A percentile compares a stretch with the other conserved stretches of the same genome.
phyloP scores from a whole-genome alignment of 2,888 invertebrate species.

The Synergus itoensis region DNA sequence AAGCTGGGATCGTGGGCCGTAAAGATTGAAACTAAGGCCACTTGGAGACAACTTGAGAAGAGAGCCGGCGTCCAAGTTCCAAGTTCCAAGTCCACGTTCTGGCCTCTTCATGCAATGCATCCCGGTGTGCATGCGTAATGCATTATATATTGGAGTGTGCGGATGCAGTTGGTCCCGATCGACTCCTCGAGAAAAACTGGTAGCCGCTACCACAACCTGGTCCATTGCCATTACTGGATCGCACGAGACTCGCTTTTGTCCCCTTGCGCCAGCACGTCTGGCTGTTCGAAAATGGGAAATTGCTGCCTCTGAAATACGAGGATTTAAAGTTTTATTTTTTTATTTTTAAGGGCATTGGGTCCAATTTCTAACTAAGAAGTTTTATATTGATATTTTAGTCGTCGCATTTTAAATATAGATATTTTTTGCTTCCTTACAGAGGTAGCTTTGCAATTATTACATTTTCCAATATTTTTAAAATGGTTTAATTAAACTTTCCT shows the following conservation, averaged over 20 bases:
- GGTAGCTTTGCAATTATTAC: too few relatives aligned
- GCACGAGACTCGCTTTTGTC: conserved; percentile 42
- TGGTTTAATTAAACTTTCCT: too few relatives aligned
- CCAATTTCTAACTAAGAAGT: too few relatives aligned
- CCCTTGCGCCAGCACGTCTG: conserved; percentile 9
- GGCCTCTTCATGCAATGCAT: conserved; percentile 28
- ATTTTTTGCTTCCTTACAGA: too few relatives aligned
- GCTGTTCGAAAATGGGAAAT: conserved; percentile 23
- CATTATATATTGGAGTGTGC: conserved; percentile 55
- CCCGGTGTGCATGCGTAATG: conserved; percentile 64
- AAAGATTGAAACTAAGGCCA: conserved; percentile 38
- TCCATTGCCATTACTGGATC: conserved; percentile 35
- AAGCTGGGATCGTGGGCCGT: not conserved
- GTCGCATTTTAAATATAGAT: too few relatives aligned
- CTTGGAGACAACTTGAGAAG: conserved; percentile 37
- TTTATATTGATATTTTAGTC: too few relatives aligned
- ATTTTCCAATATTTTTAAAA: too few relatives aligned
- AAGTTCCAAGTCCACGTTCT: conserved; percentile 8
- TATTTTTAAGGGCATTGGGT: too few relatives aligned
- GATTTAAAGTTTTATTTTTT: not conserved
- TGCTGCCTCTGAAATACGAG: not conserved
- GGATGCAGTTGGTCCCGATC: conserved; percentile 52
- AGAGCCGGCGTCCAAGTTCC: conserved; percentile 25
- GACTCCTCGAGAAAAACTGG: conserved; percentile 61
- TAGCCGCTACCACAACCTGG: conserved; percentile 48